phyloP scores from a whole-genome alignment of 2,797 vertebrate genomes.

The Gallinago nigripennis region DNA sequence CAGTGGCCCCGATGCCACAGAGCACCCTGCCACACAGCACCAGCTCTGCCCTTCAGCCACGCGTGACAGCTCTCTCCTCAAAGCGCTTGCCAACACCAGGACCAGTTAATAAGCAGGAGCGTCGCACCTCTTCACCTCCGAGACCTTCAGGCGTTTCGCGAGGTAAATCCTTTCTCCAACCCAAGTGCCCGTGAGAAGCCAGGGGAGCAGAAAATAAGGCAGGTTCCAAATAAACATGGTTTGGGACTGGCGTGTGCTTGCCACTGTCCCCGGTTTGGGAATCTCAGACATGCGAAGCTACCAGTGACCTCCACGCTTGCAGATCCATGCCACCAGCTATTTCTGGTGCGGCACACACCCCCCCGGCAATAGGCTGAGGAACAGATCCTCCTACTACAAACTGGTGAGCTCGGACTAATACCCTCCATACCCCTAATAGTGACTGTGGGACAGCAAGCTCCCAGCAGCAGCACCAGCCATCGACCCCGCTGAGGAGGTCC shows the following conservation, averaged over 20 bases:
- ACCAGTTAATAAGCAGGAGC: not conserved
- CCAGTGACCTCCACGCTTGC: not conserved
- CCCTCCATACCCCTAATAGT: not conserved
- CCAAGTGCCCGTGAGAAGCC: not conserved
- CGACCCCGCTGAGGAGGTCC: not conserved
- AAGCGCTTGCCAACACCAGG: not conserved
- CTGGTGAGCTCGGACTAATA: not conserved
- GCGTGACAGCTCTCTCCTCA: not conserved
- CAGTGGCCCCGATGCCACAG: rapidly evolving
- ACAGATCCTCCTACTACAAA: not conserved
- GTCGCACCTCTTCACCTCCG: not conserved
- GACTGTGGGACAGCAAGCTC: not conserved
- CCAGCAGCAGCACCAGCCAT: not conserved
- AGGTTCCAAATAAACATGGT: not conserved
- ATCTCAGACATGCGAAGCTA: not conserved
- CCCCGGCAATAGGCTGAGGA: not conserved
- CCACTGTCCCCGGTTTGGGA: not conserved
- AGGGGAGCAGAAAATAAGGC: not conserved
- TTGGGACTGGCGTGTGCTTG: not conserved
- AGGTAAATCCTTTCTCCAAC: not conserved
- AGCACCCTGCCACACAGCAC: not conserved
- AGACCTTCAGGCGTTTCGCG: not conserved
- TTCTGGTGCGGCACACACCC: not conserved
- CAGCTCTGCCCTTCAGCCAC: not conserved
- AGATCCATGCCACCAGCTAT: not conserved